A percentile compares a stretch with the other conserved stretches of the same genome.
These are phyloP conservation scores for Caenorhabditis becei DNA, from an alignment of 2,888 invertebrate genomes.

Conservation along the genomic window DNA sequence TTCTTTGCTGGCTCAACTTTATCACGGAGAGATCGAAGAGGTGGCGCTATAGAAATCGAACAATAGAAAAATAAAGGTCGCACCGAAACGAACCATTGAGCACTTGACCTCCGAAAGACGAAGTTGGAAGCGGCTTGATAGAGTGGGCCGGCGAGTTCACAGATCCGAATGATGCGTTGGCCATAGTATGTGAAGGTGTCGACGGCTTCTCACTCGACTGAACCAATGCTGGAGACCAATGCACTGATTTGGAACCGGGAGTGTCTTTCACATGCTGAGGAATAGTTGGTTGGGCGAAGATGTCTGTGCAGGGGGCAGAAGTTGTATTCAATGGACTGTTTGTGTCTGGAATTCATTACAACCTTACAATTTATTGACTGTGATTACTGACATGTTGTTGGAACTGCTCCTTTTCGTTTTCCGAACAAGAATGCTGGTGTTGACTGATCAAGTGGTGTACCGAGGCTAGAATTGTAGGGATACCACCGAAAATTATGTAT, in stretches of 20 bases:
- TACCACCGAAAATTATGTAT: not conserved
- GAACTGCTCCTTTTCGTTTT: constrained; percentile 32
- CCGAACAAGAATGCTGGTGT: constrained; percentile 57
- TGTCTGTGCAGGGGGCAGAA: constrained; percentile 68
- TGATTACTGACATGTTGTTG: constrained; percentile 30
- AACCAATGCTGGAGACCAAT: constrained; percentile 69
- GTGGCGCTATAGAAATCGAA: constrained; percentile 53
- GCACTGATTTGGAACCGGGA: constrained; percentile 57
- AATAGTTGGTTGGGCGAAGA: constrained; percentile 64
- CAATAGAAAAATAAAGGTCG: too few relatives aligned
- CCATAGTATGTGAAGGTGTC: not conserved
- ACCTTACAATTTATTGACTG: not conserved
- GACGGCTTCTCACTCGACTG: constrained; percentile 30
- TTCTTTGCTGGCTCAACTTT: constrained; percentile 61
- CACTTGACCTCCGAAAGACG: constrained; percentile 46
- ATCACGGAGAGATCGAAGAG: constrained; percentile 58
- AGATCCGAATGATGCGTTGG: constrained; percentile 28
- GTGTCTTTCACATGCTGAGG: constrained; percentile 68
- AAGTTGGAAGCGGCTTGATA: constrained; percentile 26
- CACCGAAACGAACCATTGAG: constrained; percentile 29
- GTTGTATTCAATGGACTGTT: constrained; percentile 53
- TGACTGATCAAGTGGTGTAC: constrained; percentile 55
- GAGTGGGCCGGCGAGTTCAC: constrained; percentile 4
- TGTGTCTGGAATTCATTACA: constrained; percentile 33
- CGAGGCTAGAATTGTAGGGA: constrained; percentile 45